phyloP scores from a whole-genome alignment of 2,888 invertebrate species.

The Oxystoma pomonae region DNA sequence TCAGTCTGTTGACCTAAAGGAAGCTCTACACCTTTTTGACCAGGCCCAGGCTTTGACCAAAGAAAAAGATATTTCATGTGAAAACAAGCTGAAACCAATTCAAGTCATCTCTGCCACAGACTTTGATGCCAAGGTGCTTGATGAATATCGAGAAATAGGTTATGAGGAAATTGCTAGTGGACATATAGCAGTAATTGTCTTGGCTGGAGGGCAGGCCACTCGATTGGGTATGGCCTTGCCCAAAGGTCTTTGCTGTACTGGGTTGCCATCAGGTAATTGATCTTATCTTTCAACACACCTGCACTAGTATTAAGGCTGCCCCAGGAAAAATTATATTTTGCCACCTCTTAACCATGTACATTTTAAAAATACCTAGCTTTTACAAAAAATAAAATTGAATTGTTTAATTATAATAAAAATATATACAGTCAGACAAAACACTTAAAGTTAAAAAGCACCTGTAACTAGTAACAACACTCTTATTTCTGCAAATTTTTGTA shows the following conservation, averaged over 20 bases:
- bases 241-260: constrained; percentile 95
- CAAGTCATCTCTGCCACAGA: constrained; percentile 71
- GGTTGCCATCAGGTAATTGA: constrained; percentile 67
- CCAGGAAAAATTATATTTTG: too few species aligned
- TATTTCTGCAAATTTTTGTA: too few species aligned
- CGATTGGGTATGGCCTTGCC: constrained; percentile 91
- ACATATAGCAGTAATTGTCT: constrained; percentile 80
- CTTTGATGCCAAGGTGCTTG: constrained; percentile 52
- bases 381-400: too few species aligned
- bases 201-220: constrained; percentile 98
- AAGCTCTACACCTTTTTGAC: constrained; percentile 33
- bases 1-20: constrained; percentile 36
- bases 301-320: background rate
- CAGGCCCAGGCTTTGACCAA: constrained; percentile 26
- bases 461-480: too few species aligned
- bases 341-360: too few species aligned
- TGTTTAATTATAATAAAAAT: too few species aligned
- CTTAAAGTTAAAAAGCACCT: too few species aligned
- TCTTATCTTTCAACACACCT: background rate
- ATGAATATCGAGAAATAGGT: constrained; percentile 65
- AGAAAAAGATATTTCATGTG: constrained; percentile 7
- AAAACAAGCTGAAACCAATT: constrained; percentile 61
- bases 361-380: too few species aligned
- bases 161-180: constrained; percentile 54
- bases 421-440: too few species aligned